phyloP scores from a whole-genome alignment of 2,797 vertebrate species.

The Hypotaenidia okinawae region DNA sequence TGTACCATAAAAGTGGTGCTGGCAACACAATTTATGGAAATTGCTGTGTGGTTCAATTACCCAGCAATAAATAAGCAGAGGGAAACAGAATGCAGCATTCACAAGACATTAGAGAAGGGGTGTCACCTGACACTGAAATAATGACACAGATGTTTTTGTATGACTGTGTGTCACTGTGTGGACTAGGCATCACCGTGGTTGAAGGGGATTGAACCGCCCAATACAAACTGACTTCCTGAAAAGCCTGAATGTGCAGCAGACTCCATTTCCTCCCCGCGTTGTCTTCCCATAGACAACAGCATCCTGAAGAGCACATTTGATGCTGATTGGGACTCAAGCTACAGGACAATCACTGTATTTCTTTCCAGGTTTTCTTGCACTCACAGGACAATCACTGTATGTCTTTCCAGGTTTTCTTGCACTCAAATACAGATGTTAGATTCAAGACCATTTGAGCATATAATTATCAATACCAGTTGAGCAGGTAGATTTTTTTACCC shows the following conservation, averaged over 20 bases:
- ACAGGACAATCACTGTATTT: not conserved
- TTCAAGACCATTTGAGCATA: not conserved
- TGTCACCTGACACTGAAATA: not conserved
- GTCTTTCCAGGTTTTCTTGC: not conserved
- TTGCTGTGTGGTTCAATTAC: not conserved
- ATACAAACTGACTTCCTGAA: not conserved
- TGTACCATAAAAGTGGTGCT: not conserved
- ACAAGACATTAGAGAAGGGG: not conserved
- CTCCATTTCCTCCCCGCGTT: not conserved
- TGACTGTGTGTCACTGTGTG: not conserved
- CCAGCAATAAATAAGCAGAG: not conserved
- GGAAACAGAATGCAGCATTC: not conserved
- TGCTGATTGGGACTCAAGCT: not conserved
- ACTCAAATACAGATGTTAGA: not conserved
- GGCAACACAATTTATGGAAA: not conserved
- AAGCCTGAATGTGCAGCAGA: not conserved
- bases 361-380: not conserved
- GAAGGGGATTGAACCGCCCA: not conserved
- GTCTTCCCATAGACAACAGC: not conserved
- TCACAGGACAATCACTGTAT: not conserved
- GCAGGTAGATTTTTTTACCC: not conserved
- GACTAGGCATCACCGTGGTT: not conserved
- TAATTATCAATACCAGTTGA: not conserved
- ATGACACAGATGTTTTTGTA: not conserved
- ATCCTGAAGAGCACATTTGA: not conserved